These are phyloP conservation scores for Papilio xuthus DNA, from an alignment of 1,140 invertebrate genomes.

Conservation along the genomic window DNA sequence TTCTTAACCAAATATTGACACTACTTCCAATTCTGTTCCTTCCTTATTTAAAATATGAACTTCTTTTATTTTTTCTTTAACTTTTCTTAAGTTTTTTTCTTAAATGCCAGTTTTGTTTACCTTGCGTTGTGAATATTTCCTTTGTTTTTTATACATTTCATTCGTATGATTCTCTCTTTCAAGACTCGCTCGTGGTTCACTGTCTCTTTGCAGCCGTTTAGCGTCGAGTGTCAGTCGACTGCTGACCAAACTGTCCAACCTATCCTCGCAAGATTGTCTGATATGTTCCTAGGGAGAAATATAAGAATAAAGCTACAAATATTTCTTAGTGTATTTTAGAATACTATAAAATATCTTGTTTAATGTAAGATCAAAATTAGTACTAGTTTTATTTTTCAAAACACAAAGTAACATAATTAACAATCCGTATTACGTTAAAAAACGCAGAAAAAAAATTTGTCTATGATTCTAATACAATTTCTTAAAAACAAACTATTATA, in stretches of 20 bases:
- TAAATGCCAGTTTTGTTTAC: too few relatives aligned
- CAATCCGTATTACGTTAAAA: too few relatives aligned
- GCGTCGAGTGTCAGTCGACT: conserved; percentile 75
- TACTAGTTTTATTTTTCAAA: too few relatives aligned
- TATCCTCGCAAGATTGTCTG: conserved; percentile 88
- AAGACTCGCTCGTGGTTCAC: conserved; percentile 64
- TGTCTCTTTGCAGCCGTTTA: conserved; percentile 61
- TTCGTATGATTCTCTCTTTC: conserved; percentile 74
- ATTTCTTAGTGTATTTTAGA: conserved; percentile 13
- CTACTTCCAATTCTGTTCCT: too few relatives aligned
- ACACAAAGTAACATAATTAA: too few relatives aligned
- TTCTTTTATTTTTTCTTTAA: neutral
- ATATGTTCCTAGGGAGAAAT: conserved; percentile 87
- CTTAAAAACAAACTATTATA: neutral
- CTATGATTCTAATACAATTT: too few relatives aligned
- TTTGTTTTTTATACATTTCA: conserved; percentile 71
- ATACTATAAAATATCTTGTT: too few relatives aligned
- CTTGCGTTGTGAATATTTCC: conserved; percentile 68
- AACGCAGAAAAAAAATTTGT: too few relatives aligned
- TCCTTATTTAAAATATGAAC: neutral
- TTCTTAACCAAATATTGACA: too few relatives aligned
- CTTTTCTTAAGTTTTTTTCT: too few relatives aligned
- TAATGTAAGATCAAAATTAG: too few relatives aligned
- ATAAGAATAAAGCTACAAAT: neutral
- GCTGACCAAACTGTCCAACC: conserved; percentile 86